phyloP scores from a whole-genome alignment of 2,888 invertebrate species.

The Lottia scabra region DNA sequence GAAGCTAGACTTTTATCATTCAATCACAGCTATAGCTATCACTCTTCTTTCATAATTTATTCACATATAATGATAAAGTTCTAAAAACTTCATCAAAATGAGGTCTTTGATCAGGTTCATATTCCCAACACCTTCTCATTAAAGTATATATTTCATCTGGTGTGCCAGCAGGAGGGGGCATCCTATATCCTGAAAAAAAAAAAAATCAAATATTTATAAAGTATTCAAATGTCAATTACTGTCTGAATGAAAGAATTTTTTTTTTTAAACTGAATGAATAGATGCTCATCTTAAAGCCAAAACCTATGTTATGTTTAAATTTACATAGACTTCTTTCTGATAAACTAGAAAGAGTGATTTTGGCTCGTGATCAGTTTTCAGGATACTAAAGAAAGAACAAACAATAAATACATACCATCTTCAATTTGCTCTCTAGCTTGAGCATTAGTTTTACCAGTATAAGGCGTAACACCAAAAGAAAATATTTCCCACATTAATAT shows the following conservation, averaged over 20 bases:
- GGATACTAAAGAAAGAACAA: no score
- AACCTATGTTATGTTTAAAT: no score
- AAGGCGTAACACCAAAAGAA: conserved; percentile 92
- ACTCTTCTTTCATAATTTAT: no score
- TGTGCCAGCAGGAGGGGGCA: conserved; percentile 91
- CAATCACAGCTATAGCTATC: no score
- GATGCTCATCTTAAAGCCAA: background rate
- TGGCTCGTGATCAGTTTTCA: background rate
- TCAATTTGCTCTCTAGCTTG: conserved; percentile 94
- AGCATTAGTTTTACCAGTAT: conserved; percentile 93
- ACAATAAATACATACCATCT: conserved; percentile 76
- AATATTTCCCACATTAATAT: conserved; percentile 97
- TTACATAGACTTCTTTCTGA: no score
- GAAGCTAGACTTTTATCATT: no score
- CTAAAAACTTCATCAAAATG: conserved; percentile 86
- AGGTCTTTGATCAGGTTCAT: conserved; percentile 89
- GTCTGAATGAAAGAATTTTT: no score
- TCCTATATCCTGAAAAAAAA: conserved; percentile 81
- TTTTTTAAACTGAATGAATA: background rate
- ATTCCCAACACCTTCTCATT: conserved; percentile 95
- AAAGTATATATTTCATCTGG: conserved; percentile 90
- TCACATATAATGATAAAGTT: background rate
- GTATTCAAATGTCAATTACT: no score
- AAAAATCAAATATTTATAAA: background rate
- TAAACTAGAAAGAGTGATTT: no score